Percentiles rank a stretch among this genome's conserved stretches.
Conservation (phyloP, 2,113 vertebrate species). For the Trochalopteron elliotii region DNA sequence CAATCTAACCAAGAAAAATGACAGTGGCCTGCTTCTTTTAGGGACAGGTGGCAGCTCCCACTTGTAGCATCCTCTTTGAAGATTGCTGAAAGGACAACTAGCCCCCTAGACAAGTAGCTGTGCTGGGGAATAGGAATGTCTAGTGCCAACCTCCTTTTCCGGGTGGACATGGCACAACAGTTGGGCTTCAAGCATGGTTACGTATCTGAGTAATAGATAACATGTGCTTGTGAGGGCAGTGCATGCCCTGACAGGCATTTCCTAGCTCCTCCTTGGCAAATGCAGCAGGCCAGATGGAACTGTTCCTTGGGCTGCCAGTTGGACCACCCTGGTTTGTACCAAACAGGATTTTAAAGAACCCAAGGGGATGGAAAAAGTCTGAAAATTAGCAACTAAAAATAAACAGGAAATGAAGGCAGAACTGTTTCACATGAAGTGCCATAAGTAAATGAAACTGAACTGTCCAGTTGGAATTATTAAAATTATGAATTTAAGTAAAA, state of each 20-base stretch:
- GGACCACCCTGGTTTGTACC: constrained; percentile 66
- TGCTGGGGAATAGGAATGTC: background rate
- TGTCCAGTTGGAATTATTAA: constrained; percentile 29
- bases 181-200: background rate
- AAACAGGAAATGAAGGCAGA: constrained; percentile 63
- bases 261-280: constrained; percentile 62
- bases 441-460: constrained; percentile 21
- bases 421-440: constrained; percentile 24
- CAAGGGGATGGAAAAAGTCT: constrained; percentile 55
- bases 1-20: background rate
- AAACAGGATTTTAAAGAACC: constrained; percentile 61
- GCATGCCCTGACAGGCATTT: constrained; percentile 44
- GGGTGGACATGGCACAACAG: background rate
- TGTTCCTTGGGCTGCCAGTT: constrained; percentile 67
- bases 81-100: background rate
- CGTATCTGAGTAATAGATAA: constrained; percentile 5
- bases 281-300: constrained; percentile 61
- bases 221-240: constrained; percentile 16
- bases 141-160: background rate
- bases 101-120: background rate
- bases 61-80: background rate
- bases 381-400: constrained; percentile 66
- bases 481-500: constrained; percentile 33
- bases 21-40: background rate
- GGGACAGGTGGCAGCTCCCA: background rate